Conservation (phyloP, 2,797 vertebrate genomes). For the Propithecus deckenii region DNA sequence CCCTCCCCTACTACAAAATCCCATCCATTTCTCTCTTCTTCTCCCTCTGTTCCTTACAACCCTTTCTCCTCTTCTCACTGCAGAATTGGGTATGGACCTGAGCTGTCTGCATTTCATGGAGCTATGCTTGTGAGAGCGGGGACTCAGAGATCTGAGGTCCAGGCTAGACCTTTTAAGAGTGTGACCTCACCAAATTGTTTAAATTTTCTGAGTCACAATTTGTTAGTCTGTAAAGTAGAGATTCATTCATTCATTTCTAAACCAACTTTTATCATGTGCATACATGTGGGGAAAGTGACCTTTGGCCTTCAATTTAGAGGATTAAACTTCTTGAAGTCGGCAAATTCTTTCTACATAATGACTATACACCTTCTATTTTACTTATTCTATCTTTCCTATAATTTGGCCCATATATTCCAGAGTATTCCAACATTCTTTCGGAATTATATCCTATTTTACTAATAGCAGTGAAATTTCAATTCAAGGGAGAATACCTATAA, state of each 20-base stretch:
- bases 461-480: constrained; percentile 48
- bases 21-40: neutral
- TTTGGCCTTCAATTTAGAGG: constrained; percentile 25
- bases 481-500: constrained; percentile 32
- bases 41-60: neutral
- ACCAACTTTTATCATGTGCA: neutral
- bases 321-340: neutral
- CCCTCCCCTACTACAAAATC: neutral
- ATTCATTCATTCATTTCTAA: neutral
- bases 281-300: neutral
- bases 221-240: neutral
- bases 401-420: constrained; percentile 35
- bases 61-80: neutral
- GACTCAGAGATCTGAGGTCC: neutral
- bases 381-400: constrained; percentile 29
- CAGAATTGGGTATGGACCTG: neutral
- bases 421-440: neutral
- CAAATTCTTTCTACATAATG: constrained; percentile 18
- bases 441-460: constrained; percentile 49
- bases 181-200: neutral
- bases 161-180: neutral
- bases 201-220: neutral
- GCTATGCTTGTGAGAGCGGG: neutral
- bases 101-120: neutral
- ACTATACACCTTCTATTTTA: neutral